Evolutionary conservation across 1,140 invertebrate genomes (phyloP).

Genomic region (Rhopalosiphum padi): DNA sequence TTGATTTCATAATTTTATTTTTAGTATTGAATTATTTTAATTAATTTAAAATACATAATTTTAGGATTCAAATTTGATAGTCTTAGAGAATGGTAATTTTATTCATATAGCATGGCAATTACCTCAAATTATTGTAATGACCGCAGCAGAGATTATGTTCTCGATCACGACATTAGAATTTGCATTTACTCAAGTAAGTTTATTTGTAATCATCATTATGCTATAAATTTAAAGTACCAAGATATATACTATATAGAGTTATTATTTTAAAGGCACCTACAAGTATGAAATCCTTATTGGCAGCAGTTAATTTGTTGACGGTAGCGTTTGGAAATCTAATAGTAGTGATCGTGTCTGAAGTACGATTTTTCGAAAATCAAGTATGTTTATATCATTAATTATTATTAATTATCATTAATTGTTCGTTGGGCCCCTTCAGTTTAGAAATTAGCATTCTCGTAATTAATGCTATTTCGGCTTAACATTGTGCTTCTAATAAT

Average conservation of each 20-base stretch:
- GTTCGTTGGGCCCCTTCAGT: background rate
- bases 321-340: conserved; percentile 66
- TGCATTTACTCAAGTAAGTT: conserved; percentile 71
- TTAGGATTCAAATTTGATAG: conserved; percentile 30
- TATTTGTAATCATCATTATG: background rate
- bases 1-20: background rate
- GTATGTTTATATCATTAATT: conserved; percentile 62
- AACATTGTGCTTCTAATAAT: too few relatives aligned
- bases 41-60: background rate
- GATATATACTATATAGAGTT: background rate
- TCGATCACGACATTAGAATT: conserved; percentile 73
- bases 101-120: conserved; percentile 70
- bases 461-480: background rate
- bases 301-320: conserved; percentile 65
- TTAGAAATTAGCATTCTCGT: background rate
- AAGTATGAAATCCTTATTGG: conserved; percentile 68
- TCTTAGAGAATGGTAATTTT: background rate
- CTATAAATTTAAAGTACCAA: background rate
- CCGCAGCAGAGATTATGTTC: conserved; percentile 72
- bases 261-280: conserved; percentile 67
- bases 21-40: background rate
- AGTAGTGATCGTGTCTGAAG: conserved; percentile 66
- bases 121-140: conserved; percentile 73
- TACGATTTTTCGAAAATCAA: conserved; percentile 66
- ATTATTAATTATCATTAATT: too few relatives aligned